Evolutionary conservation across 2,113 vertebrate genomes (phyloP), one percentile per base, ranked within the genome.

Genomic region (Cettia cetti): DNA sequence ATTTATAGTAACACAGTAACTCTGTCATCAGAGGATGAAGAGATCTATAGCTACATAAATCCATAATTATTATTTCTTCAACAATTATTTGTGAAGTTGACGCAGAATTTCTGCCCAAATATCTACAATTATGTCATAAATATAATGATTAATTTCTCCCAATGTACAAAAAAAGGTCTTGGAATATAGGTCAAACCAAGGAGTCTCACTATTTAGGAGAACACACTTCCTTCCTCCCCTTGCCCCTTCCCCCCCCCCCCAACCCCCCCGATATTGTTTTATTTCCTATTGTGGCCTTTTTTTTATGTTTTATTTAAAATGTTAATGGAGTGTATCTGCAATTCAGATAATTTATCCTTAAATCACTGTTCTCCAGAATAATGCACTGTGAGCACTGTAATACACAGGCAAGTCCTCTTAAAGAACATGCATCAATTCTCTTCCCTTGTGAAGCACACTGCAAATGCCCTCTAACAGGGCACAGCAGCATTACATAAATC

Each of bases 261-360:
- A 56, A 31, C 3, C 6, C 11, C 91, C 86, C 87, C 37, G 95
- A 93, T 93, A 96, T 86, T 75, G 80, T 77, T 91, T 63, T 66
- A 72, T 63, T 84, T 79, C 95, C 96, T 93, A 77, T 63, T 96
- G 68, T 90, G 82, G 80, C 86, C 70, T 95, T 97, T 97, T 96
- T 97, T 97, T 98, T 97, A 98, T 97, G 95, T 98, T 98, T 98
- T 98, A 98, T 98, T 98, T 98, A 98, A 97, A 97, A 96, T 97
- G 96, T 97, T 98, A 98, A 98, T 98, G 97, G 98, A 96, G 86
- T 79, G 90, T 97, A 97, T 97, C 93, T 95, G 96, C 95, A 96
- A 97, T 98, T 98, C 97, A 95, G 95, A 97, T 97, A 97, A 97
- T 98, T 98, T 98, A 97, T 97, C 98, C 97, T 95, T 95, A 96